Percentiles rank a stretch among this genome's conserved stretches.
phyloP scores from a whole-genome alignment of 2,888 invertebrate genomes.

The Dasysyrphus tricinctus region DNA sequence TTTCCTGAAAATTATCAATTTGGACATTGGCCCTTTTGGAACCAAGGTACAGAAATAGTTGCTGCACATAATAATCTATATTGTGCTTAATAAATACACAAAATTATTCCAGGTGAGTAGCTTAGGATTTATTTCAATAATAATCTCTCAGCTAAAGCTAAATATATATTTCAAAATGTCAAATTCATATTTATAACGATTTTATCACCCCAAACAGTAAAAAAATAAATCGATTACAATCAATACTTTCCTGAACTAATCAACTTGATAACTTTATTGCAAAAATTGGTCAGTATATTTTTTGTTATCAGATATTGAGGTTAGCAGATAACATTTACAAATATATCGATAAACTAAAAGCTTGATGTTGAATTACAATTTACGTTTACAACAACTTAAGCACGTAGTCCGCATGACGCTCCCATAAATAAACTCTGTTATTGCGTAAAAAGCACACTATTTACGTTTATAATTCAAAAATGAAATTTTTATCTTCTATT shows the following conservation, averaged over 20 bases:
- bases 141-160: no score
- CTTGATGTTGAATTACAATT: neutral
- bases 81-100: no score
- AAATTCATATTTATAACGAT: neutral
- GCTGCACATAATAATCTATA: no score
- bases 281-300: conserved; percentile 6
- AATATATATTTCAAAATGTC: no score
- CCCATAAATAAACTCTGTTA: neutral
- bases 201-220: neutral
- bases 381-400: neutral
- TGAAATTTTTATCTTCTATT: conserved; percentile 21
- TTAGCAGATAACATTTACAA: conserved; percentile 5
- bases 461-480: neutral
- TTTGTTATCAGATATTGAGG: neutral
- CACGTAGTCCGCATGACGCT: conserved; percentile 17
- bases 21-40: no score
- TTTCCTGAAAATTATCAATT: no score
- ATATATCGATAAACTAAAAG: neutral
- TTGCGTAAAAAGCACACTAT: neutral
- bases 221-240: conserved; percentile 2
- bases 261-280: neutral
- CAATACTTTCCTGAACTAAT: no score
- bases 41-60: no score
- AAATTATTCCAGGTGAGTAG: no score
- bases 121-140: no score